Evolutionary conservation across 30 jellyfish, hydroid and myxozoan genomes (phyloP).

Genomic region (Turritopsis rubra): DNA sequence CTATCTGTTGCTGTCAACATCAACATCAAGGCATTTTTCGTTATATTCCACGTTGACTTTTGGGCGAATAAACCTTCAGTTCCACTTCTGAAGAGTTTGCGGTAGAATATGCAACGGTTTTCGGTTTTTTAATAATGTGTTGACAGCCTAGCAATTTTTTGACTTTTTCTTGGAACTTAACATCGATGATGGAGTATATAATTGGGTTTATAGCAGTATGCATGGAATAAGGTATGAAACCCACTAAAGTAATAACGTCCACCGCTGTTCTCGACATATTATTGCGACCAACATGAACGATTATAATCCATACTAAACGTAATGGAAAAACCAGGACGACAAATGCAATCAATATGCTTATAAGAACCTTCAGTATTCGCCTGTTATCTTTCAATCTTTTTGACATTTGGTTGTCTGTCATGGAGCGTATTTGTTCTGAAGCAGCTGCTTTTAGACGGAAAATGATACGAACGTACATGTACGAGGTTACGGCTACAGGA

Average conservation of each 20-base stretch:
- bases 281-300: not conserved
- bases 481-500: not conserved
- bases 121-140: too few species aligned
- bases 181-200: not conserved
- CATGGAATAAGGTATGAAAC: not conserved
- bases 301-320: not conserved
- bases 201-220: slow-evolving; percentile 5
- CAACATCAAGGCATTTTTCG: too few species aligned
- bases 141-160: too few species aligned
- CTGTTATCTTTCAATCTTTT: not conserved
- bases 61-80: too few species aligned
- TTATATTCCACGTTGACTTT: too few species aligned
- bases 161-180: not conserved
- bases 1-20: too few species aligned
- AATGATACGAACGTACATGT: not conserved
- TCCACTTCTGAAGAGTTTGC: too few species aligned
- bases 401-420: not conserved
- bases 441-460: not conserved
- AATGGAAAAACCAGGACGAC: slow-evolving; percentile 1
- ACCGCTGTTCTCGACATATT: not conserved
- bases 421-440: not conserved
- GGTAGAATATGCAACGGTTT: too few species aligned
- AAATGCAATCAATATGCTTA: not conserved
- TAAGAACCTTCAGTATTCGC: not conserved
- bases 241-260: not conserved